These are phyloP conservation scores for Iguana delicatissima DNA, from an alignment of 2,797 vertebrate species.

Conservation along the genomic window DNA sequence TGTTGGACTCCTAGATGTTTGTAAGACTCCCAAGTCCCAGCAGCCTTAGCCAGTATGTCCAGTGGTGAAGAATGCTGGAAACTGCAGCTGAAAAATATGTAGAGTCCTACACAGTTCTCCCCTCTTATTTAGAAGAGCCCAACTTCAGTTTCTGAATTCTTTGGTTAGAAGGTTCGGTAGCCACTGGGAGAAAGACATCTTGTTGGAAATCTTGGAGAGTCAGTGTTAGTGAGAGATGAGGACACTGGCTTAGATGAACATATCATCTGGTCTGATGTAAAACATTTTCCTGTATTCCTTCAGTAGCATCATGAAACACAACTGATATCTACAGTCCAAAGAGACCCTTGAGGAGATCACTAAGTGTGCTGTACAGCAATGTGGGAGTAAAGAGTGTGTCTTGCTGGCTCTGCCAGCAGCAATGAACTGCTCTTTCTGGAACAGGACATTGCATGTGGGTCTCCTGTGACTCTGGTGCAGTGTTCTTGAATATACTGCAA, in stretches of 20 bases:
- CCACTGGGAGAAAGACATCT: not conserved
- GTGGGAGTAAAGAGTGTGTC: not conserved
- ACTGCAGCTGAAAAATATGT: not conserved
- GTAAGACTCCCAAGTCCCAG: no score
- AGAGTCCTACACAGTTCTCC: not conserved
- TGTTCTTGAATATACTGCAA: not conserved
- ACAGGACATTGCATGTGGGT: not conserved
- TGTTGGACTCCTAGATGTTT: no score
- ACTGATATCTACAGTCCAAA: not conserved
- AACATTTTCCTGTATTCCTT: not conserved
- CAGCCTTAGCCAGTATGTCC: not conserved
- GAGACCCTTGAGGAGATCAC: not conserved
- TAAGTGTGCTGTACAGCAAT: not conserved
- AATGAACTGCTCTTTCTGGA: not conserved
- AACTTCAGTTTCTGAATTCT: not conserved
- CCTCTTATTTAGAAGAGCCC: not conserved
- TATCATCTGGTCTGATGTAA: not conserved
- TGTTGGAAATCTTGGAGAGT: not conserved
- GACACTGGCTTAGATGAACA: not conserved
- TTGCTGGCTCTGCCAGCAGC: not conserved
- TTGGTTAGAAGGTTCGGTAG: no score
- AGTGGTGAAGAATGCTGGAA: not conserved
- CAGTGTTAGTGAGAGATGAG: not conserved
- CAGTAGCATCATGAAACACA: not conserved
- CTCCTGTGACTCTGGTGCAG: not conserved